phyloP scores from a whole-genome alignment of 1,140 invertebrate species.

The Drosophila ironensis region DNA sequence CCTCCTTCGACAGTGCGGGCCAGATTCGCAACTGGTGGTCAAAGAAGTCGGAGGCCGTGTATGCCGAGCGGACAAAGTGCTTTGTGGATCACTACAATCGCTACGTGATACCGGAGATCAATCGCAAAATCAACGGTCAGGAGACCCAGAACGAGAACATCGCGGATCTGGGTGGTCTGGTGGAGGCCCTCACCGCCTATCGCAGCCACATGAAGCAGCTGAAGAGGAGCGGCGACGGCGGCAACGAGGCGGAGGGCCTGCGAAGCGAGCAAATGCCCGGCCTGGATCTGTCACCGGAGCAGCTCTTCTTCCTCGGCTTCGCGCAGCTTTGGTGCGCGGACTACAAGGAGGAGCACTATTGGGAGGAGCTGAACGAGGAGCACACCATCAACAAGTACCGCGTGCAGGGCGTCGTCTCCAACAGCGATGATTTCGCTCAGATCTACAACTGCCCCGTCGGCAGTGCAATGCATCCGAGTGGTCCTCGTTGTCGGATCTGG shows the following conservation, averaged over 20 bases:
- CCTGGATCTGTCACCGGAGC: constrained; percentile 90
- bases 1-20: constrained; percentile 47
- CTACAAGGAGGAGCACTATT: constrained; percentile 65
- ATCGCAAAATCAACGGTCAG: constrained; percentile 84
- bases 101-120: constrained; percentile 82
- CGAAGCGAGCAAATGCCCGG: constrained; percentile 89
- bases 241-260: constrained; percentile 51
- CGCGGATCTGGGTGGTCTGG: constrained; percentile 93
- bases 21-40: constrained; percentile 72
- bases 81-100: constrained; percentile 88
- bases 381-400: constrained; percentile 81
- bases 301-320: constrained; percentile 95
- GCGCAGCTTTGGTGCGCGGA: constrained; percentile 86
- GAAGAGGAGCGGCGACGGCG: constrained; percentile 73
- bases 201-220: constrained; percentile 54
- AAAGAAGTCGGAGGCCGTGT: constrained; percentile 51
- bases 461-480: constrained; percentile 84
- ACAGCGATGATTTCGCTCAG: constrained; percentile 85
- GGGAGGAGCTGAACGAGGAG: constrained; percentile 61
- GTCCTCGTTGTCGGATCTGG: constrained; percentile 82
- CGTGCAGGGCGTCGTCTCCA: constrained; percentile 87
- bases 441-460: constrained; percentile 85
- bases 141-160: constrained; percentile 88
- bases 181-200: constrained; percentile 94
- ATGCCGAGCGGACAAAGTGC: constrained; percentile 85